phyloP scores from a whole-genome alignment of 2,797 vertebrate species.

The Ispidina picta region DNA sequence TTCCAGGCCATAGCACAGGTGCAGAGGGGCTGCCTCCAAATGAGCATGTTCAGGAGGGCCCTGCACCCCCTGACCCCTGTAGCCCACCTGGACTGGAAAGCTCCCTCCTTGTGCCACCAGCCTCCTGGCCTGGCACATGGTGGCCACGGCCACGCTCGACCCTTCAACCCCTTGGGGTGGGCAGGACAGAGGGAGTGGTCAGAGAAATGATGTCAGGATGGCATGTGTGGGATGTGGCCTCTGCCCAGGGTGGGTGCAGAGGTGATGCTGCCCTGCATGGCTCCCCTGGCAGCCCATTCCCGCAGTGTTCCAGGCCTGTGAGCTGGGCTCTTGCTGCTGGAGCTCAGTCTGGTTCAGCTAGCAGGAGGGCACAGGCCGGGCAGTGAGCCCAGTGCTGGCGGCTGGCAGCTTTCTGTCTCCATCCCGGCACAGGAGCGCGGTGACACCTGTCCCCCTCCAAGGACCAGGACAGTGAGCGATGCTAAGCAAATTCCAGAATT shows the following conservation, averaged over 20 bases:
- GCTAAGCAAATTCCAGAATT: not conserved
- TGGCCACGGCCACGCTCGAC: rapidly evolving
- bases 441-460: no score
- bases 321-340: not conserved
- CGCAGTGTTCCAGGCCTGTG: rapidly evolving
- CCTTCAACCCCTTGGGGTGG: not conserved
- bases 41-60: conserved; percentile 80
- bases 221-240: rapidly evolving
- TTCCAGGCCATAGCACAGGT: conserved; percentile 79
- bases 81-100: not conserved
- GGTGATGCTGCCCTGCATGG: not conserved
- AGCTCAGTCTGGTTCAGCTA: not conserved
- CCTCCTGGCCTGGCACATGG: rapidly evolving
- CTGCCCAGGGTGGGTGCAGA: not conserved
- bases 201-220: not conserved
- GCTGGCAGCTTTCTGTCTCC: not conserved
- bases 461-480: not conserved
- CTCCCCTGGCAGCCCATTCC: not conserved
- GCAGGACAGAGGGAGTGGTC: not conserved
- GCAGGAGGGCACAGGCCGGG: rapidly evolving
- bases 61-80: conserved; percentile 48
- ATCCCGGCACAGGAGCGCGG: rapidly evolving
- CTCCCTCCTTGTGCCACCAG: not conserved
- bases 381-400: rapidly evolving
- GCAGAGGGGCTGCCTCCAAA: conserved; percentile 78